These are phyloP conservation scores for Trichogramma dendrolimi DNA, from an alignment of 2,888 invertebrate genomes.

Conservation along the genomic window DNA sequence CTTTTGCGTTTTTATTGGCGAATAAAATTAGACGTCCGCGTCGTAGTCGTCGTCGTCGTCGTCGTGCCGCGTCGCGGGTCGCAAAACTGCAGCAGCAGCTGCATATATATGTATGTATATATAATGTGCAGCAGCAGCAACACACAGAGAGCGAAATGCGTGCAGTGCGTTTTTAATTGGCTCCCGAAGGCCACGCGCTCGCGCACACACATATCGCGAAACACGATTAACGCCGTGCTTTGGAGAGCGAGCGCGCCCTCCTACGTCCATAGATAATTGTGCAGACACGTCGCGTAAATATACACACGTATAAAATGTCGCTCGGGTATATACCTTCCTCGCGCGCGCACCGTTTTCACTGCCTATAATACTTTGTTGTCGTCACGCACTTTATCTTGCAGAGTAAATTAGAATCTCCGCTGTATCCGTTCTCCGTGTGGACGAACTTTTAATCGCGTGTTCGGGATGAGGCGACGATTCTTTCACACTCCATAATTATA, in stretches of 20 bases:
- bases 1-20: conserved; percentile 31
- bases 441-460: too few species aligned
- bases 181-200: conserved; percentile 27
- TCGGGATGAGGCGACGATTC: too few species aligned
- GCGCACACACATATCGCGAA: conserved; percentile 2
- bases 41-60: conserved; percentile 17
- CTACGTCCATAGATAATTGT: conserved; percentile 20
- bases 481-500: too few species aligned
- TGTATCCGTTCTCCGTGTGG: too few species aligned
- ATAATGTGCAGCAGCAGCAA: too few species aligned
- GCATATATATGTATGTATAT: too few species aligned
- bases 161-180: conserved; percentile 26
- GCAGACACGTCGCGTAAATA: conserved; percentile 2
- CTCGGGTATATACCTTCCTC: not conserved
- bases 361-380: not conserved
- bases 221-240: conserved; percentile 24
- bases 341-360: conserved; percentile 7
- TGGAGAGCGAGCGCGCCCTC: not conserved
- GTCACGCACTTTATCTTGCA: not conserved
- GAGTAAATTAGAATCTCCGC: conserved; percentile 27
- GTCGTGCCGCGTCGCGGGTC: too few species aligned
- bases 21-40: conserved; percentile 30
- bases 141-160: conserved; percentile 6
- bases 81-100: too few species aligned
- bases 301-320: too few species aligned